These are phyloP conservation scores for Drosophila ogumai DNA, from an alignment of 1,140 invertebrate genomes.

Conservation along the genomic window DNA sequence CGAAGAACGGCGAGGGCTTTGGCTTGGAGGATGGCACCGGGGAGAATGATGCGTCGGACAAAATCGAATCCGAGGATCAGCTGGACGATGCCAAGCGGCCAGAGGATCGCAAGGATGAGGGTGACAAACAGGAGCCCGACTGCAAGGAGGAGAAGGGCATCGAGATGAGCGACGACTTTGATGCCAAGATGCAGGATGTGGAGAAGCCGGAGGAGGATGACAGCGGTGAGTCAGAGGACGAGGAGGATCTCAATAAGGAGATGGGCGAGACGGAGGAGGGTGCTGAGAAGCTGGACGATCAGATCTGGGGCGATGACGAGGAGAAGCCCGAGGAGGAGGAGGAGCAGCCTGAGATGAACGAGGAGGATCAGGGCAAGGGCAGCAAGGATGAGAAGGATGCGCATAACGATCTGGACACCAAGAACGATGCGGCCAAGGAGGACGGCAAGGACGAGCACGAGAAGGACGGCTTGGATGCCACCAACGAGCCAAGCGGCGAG, in stretches of 20 bases:
- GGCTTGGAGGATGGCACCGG: conserved; percentile 97
- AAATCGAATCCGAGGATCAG: conserved; percentile 91
- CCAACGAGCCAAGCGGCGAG: conserved; percentile 72
- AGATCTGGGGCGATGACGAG: conserved; percentile 95
- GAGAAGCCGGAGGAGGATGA: conserved; percentile 89
- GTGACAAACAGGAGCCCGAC: conserved; percentile 87
- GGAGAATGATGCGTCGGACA: conserved; percentile 97
- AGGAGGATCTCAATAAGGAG: conserved; percentile 94
- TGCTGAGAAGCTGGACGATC: conserved; percentile 91
- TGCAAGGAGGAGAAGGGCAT: conserved; percentile 95
- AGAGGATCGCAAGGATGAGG: conserved; percentile 88
- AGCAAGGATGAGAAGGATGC: conserved; percentile 89
- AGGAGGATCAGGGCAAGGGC: conserved; percentile 89
- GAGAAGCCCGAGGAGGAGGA: conserved; percentile 89
- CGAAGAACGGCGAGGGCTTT: conserved; percentile 88
- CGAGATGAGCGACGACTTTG: conserved; percentile 84
- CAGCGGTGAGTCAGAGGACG: conserved; percentile 88
- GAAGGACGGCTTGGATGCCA: conserved; percentile 84
- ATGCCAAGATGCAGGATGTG: conserved; percentile 92
- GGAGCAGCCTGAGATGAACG: conserved; percentile 87
- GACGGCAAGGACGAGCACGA: conserved; percentile 86
- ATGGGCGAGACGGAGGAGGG: conserved; percentile 96
- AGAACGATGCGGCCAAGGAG: conserved; percentile 86
- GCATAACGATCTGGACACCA: conserved; percentile 88
- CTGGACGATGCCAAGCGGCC: conserved; percentile 94